Percentiles rank a stretch among this genome's conserved stretches.
These are phyloP conservation scores for Hipparchia semele DNA, from an alignment of 2,888 invertebrate species.

Conservation along the genomic window DNA sequence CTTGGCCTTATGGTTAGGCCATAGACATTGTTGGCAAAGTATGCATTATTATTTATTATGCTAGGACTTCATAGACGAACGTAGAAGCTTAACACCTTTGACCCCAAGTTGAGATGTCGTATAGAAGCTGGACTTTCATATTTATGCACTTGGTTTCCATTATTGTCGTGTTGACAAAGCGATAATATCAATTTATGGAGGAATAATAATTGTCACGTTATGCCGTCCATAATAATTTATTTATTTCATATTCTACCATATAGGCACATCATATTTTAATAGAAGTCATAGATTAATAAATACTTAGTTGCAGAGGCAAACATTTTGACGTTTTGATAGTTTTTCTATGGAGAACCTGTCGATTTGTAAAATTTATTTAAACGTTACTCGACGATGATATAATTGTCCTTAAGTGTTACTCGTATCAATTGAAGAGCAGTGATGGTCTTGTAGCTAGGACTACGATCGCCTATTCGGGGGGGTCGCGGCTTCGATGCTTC, in stretches of 20 bases:
- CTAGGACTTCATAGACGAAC: conserved; percentile 1
- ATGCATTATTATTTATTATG: conserved; percentile 11
- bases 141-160: conserved; percentile 13
- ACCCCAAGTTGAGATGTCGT: conserved; percentile 1
- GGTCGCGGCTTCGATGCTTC: too few relatives aligned
- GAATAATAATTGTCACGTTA: conserved; percentile 11
- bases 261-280: neutral
- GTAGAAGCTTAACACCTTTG: conserved; percentile 8
- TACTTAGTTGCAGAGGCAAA: conserved; percentile 2
- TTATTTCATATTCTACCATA: conserved; percentile 1
- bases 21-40: conserved; percentile 2
- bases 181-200: conserved; percentile 18
- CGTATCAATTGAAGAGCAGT: too few relatives aligned
- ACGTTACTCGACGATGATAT: too few relatives aligned
- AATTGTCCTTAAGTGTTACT: too few relatives aligned
- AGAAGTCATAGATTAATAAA: conserved; percentile 13
- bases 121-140: conserved; percentile 3
- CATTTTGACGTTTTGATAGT: neutral
- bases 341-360: too few relatives aligned
- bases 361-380: too few relatives aligned
- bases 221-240: neutral
- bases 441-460: too few relatives aligned
- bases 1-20: neutral
- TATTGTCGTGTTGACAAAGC: conserved; percentile 19
- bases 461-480: too few relatives aligned